Percentiles rank a stretch among this genome's conserved stretches.
Evolutionary conservation across 2,888 invertebrate species (phyloP).

Genomic region (Lepidochitona cinerea): DNA sequence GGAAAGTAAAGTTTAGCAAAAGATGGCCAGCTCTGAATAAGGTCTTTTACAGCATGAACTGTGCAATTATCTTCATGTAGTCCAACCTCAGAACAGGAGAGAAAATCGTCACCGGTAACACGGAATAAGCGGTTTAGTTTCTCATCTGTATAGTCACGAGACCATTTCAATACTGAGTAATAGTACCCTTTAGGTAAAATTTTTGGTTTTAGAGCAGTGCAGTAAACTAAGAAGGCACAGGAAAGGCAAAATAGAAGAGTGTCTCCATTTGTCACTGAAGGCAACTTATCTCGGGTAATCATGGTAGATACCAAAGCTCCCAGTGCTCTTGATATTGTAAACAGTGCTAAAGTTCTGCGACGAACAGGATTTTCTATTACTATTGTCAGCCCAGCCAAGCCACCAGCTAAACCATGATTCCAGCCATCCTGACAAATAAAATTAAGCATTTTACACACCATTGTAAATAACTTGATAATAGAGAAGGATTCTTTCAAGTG

Average conservation of each 20-base stretch:
- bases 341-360: constrained; percentile 44
- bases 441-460: too few species aligned
- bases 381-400: constrained; percentile 49
- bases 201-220: constrained; percentile 42
- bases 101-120: constrained; percentile 37
- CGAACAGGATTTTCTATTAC: constrained; percentile 42
- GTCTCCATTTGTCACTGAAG: constrained; percentile 47
- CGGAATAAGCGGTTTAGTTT: constrained; percentile 41
- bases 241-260: constrained; percentile 47
- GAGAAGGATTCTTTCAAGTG: too few species aligned
- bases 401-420: constrained; percentile 53
- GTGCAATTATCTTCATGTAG: constrained; percentile 47
- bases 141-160: constrained; percentile 50
- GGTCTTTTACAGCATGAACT: constrained; percentile 43
- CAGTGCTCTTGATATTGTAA: constrained; percentile 52
- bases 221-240: constrained; percentile 47
- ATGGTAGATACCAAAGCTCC: constrained; percentile 51
- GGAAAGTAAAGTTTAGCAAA: constrained; percentile 59
- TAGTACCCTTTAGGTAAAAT: constrained; percentile 52
- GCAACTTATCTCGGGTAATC: constrained; percentile 41
- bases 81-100: constrained; percentile 49
- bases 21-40: constrained; percentile 43
- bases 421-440: constrained; percentile 47
- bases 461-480: too few species aligned
- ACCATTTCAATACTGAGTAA: constrained; percentile 55